A percentile compares a stretch with the other conserved stretches of the same genome.
Conservation (phyloP, 2,113 vertebrate species). For the Zeus faber region DNA sequence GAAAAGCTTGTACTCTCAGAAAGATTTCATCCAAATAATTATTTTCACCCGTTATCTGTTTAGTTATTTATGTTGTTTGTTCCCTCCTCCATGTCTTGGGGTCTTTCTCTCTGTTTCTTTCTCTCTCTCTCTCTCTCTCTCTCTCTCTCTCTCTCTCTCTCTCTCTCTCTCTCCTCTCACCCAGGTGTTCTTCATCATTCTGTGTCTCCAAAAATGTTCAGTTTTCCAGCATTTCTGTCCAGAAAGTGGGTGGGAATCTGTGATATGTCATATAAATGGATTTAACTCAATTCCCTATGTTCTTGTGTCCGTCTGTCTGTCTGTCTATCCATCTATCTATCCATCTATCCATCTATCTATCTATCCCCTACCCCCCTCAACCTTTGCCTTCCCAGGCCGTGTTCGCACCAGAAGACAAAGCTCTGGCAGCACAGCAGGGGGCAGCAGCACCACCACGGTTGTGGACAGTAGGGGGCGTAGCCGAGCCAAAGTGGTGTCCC, state of each 20-base stretch:
- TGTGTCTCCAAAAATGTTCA: too few relatives aligned
- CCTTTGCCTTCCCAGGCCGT: constrained; percentile 77
- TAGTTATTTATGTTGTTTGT: too few relatives aligned
- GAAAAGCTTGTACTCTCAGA: too few relatives aligned
- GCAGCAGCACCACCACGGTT: constrained; percentile 67
- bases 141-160: neutral
- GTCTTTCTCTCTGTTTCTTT: constrained; percentile 14
- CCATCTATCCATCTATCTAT: neutral
- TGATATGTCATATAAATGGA: too few relatives aligned
- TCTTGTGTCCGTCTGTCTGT: constrained; percentile 3
- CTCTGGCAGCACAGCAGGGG: constrained; percentile 84
- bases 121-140: constrained; percentile 20
- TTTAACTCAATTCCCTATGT: too few relatives aligned
- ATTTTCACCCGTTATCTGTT: too few relatives aligned
- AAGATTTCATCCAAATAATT: too few relatives aligned
- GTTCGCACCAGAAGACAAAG: constrained; percentile 92
- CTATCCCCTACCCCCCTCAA: neutral
- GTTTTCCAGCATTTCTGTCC: too few relatives aligned
- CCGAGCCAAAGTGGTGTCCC: constrained; percentile 96
- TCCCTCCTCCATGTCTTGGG: constrained; percentile 6
- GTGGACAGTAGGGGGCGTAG: constrained; percentile 92
- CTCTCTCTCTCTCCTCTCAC: neutral
- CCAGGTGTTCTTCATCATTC: neutral
- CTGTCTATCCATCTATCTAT: neutral
- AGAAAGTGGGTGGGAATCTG: too few relatives aligned